These are phyloP conservation scores for Cantharis nigra DNA, from an alignment of 2,888 invertebrate species.

Conservation along the genomic window DNA sequence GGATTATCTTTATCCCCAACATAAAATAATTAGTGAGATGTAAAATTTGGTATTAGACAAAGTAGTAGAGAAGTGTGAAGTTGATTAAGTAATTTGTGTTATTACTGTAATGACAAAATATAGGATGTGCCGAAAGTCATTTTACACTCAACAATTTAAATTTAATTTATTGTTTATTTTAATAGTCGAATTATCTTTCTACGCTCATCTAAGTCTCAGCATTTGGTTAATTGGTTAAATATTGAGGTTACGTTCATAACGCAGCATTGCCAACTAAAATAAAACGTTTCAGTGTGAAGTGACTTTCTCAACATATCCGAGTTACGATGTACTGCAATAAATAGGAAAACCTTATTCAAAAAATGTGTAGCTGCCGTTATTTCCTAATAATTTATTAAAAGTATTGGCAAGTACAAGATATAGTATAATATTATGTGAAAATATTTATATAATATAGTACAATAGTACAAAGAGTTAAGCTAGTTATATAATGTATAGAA, in stretches of 20 bases:
- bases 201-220: too few species aligned
- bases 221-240: too few species aligned
- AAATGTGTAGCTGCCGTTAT: not conserved
- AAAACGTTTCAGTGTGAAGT: too few species aligned
- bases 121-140: too few species aligned
- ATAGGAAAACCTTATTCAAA: not conserved
- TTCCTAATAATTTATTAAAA: constrained; percentile 53
- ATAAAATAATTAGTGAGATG: not conserved
- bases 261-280: too few species aligned
- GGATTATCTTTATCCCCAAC: not conserved
- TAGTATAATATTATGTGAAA: constrained; percentile 49
- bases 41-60: not conserved
- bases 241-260: too few species aligned
- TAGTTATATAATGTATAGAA: constrained; percentile 47
- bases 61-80: not conserved
- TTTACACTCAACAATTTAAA: too few species aligned
- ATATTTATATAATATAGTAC: constrained; percentile 50
- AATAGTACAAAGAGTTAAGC: constrained; percentile 52
- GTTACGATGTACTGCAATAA: not conserved
- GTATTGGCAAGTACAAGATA: constrained; percentile 53
- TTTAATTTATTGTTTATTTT: too few species aligned
- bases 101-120: not conserved
- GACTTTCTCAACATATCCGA: too few species aligned
- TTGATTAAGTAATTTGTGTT: not conserved
- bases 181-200: too few species aligned